Evolutionary conservation across 2,888 invertebrate genomes (phyloP).

Genomic region (Nasonia oneida): DNA sequence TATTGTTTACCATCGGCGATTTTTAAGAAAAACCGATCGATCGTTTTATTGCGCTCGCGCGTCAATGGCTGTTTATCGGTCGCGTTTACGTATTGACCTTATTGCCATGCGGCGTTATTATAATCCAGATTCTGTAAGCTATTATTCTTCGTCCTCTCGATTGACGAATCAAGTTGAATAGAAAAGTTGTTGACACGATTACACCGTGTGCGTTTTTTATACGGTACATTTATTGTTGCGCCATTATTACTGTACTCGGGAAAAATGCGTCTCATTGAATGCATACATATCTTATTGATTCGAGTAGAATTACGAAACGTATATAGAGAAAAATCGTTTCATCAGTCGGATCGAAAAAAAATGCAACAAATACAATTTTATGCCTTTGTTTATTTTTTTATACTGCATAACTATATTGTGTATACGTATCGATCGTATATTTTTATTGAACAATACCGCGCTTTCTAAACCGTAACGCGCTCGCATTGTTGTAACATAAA

Average conservation of each 20-base stretch:
- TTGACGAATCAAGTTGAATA: background rate
- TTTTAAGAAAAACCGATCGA: background rate
- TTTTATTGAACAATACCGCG: conserved; percentile 3
- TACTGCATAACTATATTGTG: background rate
- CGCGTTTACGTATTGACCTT: background rate
- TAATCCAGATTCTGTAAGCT: background rate
- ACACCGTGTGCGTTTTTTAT: background rate
- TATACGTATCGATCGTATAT: background rate
- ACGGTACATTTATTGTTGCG: background rate
- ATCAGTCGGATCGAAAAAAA: background rate
- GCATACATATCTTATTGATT: background rate
- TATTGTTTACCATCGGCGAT: too few species aligned
- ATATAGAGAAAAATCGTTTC: background rate
- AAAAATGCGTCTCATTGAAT: background rate
- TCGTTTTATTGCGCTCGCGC: background rate
- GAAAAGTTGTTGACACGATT: background rate
- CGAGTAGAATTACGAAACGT: background rate
- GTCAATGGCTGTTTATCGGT: too few species aligned
- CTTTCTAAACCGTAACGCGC: background rate
- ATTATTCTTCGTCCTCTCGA: background rate
- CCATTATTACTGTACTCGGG: background rate
- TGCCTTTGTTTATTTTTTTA: conserved; percentile 16
- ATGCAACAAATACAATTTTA: background rate
- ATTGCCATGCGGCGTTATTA: background rate
- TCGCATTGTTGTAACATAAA: background rate